A percentile compares a stretch with the other conserved stretches of the same genome.
Evolutionary conservation across 2,797 vertebrate genomes (phyloP).

Genomic region (Ara ararauna): DNA sequence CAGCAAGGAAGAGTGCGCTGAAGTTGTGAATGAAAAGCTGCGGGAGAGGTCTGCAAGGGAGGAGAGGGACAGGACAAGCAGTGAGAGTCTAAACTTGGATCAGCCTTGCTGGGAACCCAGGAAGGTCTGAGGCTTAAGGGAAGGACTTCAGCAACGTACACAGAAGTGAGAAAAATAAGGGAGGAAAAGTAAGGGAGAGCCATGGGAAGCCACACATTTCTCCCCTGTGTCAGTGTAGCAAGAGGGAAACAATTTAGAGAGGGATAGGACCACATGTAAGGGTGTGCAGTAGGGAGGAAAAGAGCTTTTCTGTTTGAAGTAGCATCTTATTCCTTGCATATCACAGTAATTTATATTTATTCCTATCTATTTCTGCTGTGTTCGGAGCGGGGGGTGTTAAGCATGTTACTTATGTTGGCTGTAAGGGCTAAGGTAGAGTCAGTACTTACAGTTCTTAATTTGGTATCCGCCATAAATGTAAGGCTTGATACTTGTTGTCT

Average conservation of each 20-base stretch:
- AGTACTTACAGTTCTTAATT: not conserved
- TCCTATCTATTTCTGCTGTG: not conserved
- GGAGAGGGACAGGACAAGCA: accelerated
- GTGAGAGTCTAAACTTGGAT: not conserved
- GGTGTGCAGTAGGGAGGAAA: accelerated
- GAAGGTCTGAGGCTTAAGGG: too few species aligned
- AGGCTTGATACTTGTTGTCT: not conserved
- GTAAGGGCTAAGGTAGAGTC: not conserved
- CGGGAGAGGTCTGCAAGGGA: not conserved
- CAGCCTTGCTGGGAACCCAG: accelerated
- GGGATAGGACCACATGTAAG: not conserved
- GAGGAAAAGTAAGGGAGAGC: not conserved
- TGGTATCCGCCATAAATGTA: not conserved
- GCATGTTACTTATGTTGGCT: not conserved
- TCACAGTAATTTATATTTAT: not conserved
- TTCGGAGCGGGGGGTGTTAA: accelerated
- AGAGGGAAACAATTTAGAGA: not conserved
- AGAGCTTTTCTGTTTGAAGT: not conserved
- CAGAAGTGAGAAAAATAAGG: not conserved
- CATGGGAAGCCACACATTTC: not conserved
- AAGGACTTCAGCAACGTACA: not conserved
- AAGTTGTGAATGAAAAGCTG: not conserved
- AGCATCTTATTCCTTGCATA: not conserved
- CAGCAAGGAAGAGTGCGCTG: accelerated
- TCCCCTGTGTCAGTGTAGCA: accelerated